A percentile compares a stretch with the other conserved stretches of the same genome.
Conservation (phyloP, 2,888 invertebrate species). For the Rhodophaea formosa region DNA sequence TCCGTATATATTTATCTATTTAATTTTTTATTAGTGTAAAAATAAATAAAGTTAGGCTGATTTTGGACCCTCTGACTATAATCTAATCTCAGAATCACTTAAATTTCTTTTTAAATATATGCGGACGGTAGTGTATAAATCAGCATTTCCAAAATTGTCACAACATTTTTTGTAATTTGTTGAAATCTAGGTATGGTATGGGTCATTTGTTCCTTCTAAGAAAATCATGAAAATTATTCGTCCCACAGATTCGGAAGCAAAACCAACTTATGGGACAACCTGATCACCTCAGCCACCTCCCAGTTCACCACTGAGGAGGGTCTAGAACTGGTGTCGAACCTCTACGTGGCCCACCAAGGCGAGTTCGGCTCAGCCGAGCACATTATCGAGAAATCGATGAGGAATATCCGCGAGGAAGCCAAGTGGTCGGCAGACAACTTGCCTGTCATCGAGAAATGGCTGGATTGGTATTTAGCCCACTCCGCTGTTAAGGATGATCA, state of each 20-base stretch:
- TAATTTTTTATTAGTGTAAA: too few relatives aligned
- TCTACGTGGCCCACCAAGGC: constrained; percentile 83
- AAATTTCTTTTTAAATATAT: too few relatives aligned
- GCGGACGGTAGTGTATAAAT: too few relatives aligned
- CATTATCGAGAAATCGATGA: constrained; percentile 86
- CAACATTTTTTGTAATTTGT: too few relatives aligned
- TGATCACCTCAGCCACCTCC: constrained; percentile 87
- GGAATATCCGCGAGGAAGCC: constrained; percentile 87
- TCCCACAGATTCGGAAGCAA: constrained; percentile 82
- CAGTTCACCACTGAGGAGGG: constrained; percentile 89
- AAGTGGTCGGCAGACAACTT: constrained; percentile 89
- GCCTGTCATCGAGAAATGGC: constrained; percentile 87
- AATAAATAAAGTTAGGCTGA: too few relatives aligned
- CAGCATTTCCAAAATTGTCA: too few relatives aligned
- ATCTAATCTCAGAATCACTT: too few relatives aligned
- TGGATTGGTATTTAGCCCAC: constrained; percentile 67
- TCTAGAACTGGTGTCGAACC: constrained; percentile 83
- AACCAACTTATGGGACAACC: constrained; percentile 88
- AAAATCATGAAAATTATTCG: not conserved
- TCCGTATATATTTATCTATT: too few relatives aligned
- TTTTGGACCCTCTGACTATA: constrained; percentile 26
- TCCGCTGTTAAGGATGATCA: constrained; percentile 42
- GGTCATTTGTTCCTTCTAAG: too few relatives aligned
- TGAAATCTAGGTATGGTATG: too few relatives aligned
- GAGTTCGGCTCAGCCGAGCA: constrained; percentile 88